Conservation (phyloP, 2,888 invertebrate species). For the Teleogryllus oceanicus region DNA sequence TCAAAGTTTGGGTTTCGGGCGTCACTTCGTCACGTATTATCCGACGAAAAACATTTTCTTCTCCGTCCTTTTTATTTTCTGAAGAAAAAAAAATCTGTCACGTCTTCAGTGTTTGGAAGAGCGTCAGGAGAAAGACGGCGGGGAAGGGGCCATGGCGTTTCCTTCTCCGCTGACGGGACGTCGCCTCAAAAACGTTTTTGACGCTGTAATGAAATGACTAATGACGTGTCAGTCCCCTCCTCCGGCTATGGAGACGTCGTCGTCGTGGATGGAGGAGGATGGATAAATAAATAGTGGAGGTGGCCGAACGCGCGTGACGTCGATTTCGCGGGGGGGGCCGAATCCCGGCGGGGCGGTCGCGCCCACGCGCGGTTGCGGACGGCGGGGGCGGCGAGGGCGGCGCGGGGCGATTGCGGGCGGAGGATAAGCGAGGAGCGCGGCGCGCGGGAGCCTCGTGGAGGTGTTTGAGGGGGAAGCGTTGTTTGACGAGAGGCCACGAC, state of each 20-base stretch:
- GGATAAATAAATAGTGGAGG: slow-evolving; percentile 18
- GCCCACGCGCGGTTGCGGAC: background rate
- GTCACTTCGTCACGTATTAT: slow-evolving; percentile 1
- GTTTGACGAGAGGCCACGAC: no score
- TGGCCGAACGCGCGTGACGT: background rate
- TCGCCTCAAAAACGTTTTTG: slow-evolving; percentile 9
- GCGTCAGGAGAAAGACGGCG: background rate
- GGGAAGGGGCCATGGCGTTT: background rate
- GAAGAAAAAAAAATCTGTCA: background rate
- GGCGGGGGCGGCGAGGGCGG: background rate
- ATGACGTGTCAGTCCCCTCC: background rate
- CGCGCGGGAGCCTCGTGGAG: no score
- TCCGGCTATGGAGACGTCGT: background rate
- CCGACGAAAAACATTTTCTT: slow-evolving; percentile 8
- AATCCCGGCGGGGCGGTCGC: background rate
- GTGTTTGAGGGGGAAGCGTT: no score
- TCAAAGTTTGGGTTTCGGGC: background rate
- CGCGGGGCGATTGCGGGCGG: no score
- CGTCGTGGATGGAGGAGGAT: background rate
- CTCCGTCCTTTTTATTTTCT: background rate
- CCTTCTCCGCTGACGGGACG: slow-evolving; percentile 3
- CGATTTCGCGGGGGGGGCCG: background rate
- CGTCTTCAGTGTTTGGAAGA: slow-evolving; percentile 18
- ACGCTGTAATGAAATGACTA: slow-evolving; percentile 18
- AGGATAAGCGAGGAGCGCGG: no score